These are phyloP conservation scores for Macquaria australasica DNA, from an alignment of 2,113 vertebrate genomes.

Conservation along the genomic window DNA sequence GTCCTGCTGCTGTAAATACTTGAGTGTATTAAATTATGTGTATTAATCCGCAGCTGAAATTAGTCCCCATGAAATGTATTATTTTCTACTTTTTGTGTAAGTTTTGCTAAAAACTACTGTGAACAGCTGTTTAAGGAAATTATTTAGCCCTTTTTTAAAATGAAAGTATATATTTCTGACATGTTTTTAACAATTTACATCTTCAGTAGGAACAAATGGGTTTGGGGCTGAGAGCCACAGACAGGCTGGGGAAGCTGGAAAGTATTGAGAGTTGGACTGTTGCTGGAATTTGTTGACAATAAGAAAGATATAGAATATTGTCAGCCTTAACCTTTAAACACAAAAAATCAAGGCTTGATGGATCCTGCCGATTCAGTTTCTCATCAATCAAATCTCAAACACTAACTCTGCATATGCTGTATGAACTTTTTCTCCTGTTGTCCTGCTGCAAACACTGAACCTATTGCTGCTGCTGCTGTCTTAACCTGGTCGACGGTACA, in stretches of 20 bases:
- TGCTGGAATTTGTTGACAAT: too few species aligned
- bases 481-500: neutral
- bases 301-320: neutral
- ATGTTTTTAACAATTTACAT: neutral
- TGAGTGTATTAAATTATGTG: neutral
- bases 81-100: neutral
- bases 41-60: neutral
- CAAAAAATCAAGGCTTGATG: neutral
- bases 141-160: neutral
- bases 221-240: neutral
- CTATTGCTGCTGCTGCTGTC: slow-evolving; percentile 21
- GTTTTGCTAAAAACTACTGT: neutral
- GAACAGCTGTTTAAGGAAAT: neutral
- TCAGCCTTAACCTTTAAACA: neutral
- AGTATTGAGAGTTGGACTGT: neutral
- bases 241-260: neutral
- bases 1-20: neutral
- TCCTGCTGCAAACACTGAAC: slow-evolving; percentile 13
- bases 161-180: neutral
- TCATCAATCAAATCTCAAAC: neutral
- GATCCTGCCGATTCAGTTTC: neutral
- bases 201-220: neutral
- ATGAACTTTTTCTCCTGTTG: neutral
- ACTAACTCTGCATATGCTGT: neutral
- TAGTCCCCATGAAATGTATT: neutral